Conservation (phyloP, 2,113 vertebrate genomes). For the Oreocharis arfaki region DNA sequence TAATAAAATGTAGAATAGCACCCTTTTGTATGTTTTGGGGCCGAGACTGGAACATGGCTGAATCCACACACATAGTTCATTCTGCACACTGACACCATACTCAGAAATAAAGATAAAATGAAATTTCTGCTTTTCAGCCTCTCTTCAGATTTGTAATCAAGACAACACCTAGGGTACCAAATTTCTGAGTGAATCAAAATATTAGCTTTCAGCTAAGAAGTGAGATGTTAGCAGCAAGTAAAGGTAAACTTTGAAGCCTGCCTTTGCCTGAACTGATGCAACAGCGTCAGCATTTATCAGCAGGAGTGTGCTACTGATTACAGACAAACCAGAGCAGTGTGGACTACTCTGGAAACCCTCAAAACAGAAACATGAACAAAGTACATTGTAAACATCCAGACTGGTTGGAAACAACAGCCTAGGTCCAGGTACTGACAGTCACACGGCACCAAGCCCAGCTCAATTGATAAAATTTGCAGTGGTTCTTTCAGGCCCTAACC, state of each 20-base stretch:
- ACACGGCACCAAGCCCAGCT: background rate
- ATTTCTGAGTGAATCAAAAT: background rate
- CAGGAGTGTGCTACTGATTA: background rate
- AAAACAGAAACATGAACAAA: background rate
- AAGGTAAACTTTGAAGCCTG: background rate
- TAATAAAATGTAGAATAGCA: background rate
- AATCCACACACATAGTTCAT: background rate
- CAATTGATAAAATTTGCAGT: background rate
- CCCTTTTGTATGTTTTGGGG: background rate
- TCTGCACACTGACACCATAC: background rate
- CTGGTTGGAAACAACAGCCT: background rate
- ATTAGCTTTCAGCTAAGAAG: background rate
- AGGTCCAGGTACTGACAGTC: background rate
- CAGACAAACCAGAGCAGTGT: background rate
- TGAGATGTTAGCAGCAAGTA: background rate
- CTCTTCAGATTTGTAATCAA: background rate
- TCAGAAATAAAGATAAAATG: background rate
- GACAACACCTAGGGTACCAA: background rate
- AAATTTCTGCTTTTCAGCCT: background rate
- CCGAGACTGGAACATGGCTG: rapidly evolving
- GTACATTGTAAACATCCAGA: background rate
- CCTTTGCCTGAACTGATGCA: background rate
- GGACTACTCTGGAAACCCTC: background rate
- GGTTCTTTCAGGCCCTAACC: background rate
- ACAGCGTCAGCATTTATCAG: rapidly evolving